Evolutionary conservation across 2,797 vertebrate species (phyloP), one percentile per base, ranked within the genome.

Genomic region (Coccyzus lansbergi): DNA sequence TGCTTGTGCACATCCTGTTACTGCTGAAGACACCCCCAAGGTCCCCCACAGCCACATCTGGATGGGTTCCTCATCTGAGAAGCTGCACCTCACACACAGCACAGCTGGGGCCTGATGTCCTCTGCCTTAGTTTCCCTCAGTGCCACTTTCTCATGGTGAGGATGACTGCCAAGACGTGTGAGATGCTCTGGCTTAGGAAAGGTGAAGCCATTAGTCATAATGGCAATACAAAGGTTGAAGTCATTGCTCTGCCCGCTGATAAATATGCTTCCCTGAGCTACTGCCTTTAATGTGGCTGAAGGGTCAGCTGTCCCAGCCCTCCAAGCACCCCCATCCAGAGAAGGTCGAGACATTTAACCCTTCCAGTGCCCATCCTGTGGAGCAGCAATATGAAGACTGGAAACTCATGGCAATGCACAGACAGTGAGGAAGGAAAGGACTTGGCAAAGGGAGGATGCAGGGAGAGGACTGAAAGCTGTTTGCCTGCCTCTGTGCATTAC

Each of bases 391-490:
- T 0, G 14, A 62, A 38, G 29, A 26, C 22, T 40, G 42, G 34
- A 51, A 79, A 44, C 63, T 18, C 1, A 0, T 31, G 60, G 58
- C 44, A 44, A 3, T 4, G 31, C 1, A 1, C 28, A 21, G 34
- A 5, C 4, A 36, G 7, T 20, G 40, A 4, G 34, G 38, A 6
- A 48, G 56, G 46, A 60, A 52, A 51, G 15, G 38, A n/a, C 19
- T 31, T 0, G 0, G 34, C 0, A 3, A 26, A 5, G 28, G 29
- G 55, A 29, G n/a, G 38, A 7, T 20, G 28, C 3, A 2, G 63
- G 17, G 63, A 51, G 38, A 38, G 42, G 46, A 8, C 31, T 38
- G 56, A 3, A 53, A 67, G 58, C 20, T 49, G n/a, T 56, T 72
- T 38, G 36, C 36, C 69, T 76, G 36, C 36, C 65, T 76, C 52